A percentile compares a stretch with the other conserved stretches of the same genome.
These are phyloP conservation scores for Papilio helenus DNA, from an alignment of 1,140 invertebrate species.

Conservation along the genomic window DNA sequence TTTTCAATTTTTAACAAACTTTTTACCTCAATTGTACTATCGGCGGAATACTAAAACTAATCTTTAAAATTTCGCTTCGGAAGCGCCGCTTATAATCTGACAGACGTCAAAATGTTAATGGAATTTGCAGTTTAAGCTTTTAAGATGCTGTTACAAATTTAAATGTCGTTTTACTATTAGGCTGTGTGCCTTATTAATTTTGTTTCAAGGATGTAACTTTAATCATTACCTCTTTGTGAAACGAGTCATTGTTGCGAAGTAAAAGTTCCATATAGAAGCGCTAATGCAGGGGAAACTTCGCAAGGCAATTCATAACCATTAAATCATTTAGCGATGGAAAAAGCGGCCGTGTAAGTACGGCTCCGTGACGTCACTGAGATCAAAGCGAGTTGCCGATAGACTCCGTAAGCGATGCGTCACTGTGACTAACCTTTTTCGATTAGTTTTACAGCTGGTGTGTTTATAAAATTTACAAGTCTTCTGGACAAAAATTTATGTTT, in stretches of 20 bases:
- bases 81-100: too few relatives aligned
- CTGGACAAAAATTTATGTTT: background rate
- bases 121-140: too few relatives aligned
- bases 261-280: constrained; percentile 10
- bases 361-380: background rate
- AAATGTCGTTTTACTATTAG: background rate
- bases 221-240: constrained; percentile 16
- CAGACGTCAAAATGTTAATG: background rate
- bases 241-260: background rate
- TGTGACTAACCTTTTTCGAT: background rate
- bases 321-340: constrained; percentile 27
- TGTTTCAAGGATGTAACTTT: constrained; percentile 13
- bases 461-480: background rate
- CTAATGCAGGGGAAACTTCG: constrained; percentile 24
- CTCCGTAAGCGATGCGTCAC: background rate
- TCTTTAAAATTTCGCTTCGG: too few relatives aligned
- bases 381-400: background rate
- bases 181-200: background rate
- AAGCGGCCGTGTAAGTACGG: background rate
- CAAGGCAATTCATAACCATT: constrained; percentile 19
- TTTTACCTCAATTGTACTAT: too few relatives aligned
- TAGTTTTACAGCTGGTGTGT: background rate
- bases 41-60: too few relatives aligned
- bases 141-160: background rate
- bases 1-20: too few relatives aligned